Base-by-base conservation (phyloP, 2,113 vertebrate species). In the Anarhynchus alexandrinus region DNA sequence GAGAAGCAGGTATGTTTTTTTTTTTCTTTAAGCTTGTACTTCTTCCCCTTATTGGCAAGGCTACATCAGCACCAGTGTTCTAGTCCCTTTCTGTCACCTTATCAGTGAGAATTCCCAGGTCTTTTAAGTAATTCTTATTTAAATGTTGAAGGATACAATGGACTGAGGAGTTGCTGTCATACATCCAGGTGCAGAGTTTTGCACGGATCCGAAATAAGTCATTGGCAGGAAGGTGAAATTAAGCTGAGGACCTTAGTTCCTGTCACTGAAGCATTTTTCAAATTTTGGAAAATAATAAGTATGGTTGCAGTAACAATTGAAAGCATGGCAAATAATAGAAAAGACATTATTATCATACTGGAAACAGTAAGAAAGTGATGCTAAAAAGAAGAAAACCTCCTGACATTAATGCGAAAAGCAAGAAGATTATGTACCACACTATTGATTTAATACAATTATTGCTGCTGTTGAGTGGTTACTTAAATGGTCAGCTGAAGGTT, bases 401-500 rank as follows among this genome's bases (percentile, higher is more conserved):
- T 69, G 91, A 86, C 34, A 81, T 81, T 66, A 88, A 82, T 76
- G 66, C 36, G 88, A 92, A 94, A 90, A 79, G 4, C 34, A 74
- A 87, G 40, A 38, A 45, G 86, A 54, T 92, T 96, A 85, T 81
- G 82, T 45, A 94, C 55, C 21, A 51, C 69, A 17, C 26, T 89
- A 61, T 73, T 77, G 77, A 81, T 84, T 88, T 82, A 73, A 83
- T 73, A 36, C 47, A 87, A 85, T 85, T 94, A 89, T 93, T 93
- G 57, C 57, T 90, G 65, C 54, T 88, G 30, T 59, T 81, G 36
- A 81, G 12, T 67, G 64, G 76, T 86, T 82, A 67, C 72, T 82
- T 74, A 69, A 89, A 83, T 84, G 62, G 42, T 76, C 86, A 93
- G 82, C 65, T 96, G 94, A 97, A 96, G 54, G 66, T 94, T 96